phyloP scores from a whole-genome alignment of 2,888 invertebrate genomes.

The Andrena marginata region DNA sequence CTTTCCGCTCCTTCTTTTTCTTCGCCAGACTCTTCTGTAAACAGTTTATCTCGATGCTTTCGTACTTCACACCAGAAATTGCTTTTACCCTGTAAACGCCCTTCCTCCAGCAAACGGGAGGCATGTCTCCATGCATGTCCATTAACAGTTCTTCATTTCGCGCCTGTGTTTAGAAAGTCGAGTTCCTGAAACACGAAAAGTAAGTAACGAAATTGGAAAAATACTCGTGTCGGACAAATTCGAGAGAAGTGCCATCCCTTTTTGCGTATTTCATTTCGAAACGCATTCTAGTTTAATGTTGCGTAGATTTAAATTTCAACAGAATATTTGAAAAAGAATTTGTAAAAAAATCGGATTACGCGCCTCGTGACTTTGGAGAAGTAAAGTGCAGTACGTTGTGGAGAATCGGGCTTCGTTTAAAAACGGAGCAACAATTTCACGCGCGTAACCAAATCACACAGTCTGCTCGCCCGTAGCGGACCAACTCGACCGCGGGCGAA shows the following conservation, averaged over 20 bases:
- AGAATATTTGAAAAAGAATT: not conserved
- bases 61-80: conserved; percentile 60
- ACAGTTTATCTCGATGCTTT: conserved; percentile 66
- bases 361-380: not conserved
- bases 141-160: not conserved
- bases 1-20: conserved; percentile 54
- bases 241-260: not conserved
- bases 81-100: conserved; percentile 19
- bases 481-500: conserved; percentile 4
- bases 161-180: not conserved
- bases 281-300: not conserved
- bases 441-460: conserved; percentile 1
- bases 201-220: not conserved
- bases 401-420: conserved; percentile 13
- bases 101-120: not conserved
- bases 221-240: too few relatives aligned
- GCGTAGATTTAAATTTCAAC: not conserved
- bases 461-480: not conserved
- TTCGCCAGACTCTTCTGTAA: conserved; percentile 33
- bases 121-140: conserved; percentile 7
- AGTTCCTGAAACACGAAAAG: not conserved
- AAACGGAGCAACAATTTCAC: conserved; percentile 3
- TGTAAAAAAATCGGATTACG: not conserved
- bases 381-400: not conserved
- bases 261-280: not conserved